A percentile compares a stretch with the other conserved stretches of the same genome.
These are phyloP conservation scores for Nebria ingens DNA, from an alignment of 1,140 invertebrate genomes.

Conservation along the genomic window DNA sequence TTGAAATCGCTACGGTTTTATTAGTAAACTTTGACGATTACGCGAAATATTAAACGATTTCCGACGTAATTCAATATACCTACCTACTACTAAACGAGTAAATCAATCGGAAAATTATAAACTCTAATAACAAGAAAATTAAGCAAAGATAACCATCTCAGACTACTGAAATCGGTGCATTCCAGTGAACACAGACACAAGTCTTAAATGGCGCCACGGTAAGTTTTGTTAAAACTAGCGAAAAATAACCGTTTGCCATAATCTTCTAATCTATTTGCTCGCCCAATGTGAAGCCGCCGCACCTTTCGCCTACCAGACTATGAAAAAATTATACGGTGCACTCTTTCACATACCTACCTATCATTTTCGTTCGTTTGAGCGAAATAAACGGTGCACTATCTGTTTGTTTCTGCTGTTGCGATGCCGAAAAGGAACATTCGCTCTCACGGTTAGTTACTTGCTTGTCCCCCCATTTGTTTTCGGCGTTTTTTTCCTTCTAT, in stretches of 20 bases:
- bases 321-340: neutral
- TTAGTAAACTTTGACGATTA: too few species aligned
- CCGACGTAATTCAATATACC: too few species aligned
- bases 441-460: slow-evolving; percentile 13
- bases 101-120: too few species aligned
- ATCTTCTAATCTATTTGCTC: slow-evolving; percentile 13
- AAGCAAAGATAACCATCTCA: neutral
- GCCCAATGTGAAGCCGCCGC: too few species aligned
- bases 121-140: too few species aligned
- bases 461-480: slow-evolving; percentile 13
- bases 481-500: slow-evolving; percentile 1
- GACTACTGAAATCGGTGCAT: neutral
- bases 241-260: slow-evolving; percentile 17
- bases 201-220: neutral
- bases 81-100: too few species aligned
- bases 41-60: too few species aligned
- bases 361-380: slow-evolving; percentile 14
- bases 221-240: slow-evolving; percentile 13
- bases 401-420: too few species aligned
- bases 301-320: neutral
- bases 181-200: neutral
- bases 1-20: too few species aligned
- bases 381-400: slow-evolving; percentile 13
- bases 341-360: neutral
- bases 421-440: slow-evolving; percentile 13